Base-by-base conservation (phyloP, 2,888 invertebrate species). In the Rhaphigaster nebulosa region DNA sequence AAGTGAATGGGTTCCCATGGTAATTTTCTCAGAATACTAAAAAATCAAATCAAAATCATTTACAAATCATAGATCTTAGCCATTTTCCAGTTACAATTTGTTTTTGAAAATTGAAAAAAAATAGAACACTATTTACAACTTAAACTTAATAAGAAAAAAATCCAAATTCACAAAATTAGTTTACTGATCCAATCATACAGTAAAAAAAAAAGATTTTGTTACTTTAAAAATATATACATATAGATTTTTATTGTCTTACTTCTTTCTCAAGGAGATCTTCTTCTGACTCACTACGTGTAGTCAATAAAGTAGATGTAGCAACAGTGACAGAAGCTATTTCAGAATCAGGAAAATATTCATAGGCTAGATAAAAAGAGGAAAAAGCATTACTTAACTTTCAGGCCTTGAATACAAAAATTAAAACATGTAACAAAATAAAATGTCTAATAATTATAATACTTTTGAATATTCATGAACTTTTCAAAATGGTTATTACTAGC, bases 311-410 rank as follows among this genome's bases (percentile, higher is more conserved):
- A 12, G 94, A 94, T 34, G 94, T 94, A 89, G 93, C 94, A 45
- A 94, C 92, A 65, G 94, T 93, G 84, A 94, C 94, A 26, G 95
- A 95, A 92, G 96, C 97, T 93, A 97, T 96, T 95, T 97, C 97
- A 92, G 97, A 97, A 94, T 97, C 97, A 92, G 98, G 97, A 92
- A 98, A 95, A 94, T 98, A 98, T 95, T 98, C 98, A 94, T 97
- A 98, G 87, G 98, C 98, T 98, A 94, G 91, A 95, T 95, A 87
- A 91, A 50, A 26, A 54, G n/a, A 41, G 20, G 26, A 84, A 50
- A 84, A 45, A 26, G 41, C 13, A 50, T 50, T 50, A 84, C n/a
- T 41, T 84, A 45, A 84, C 41, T n/a, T 15, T 15, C 23, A 45
- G 84, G 23, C 84, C 84, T 84, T 50, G 89, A 26, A 89, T 10